Conservation (phyloP, 2,797 vertebrate species). For the Mionectes olivaceus region DNA sequence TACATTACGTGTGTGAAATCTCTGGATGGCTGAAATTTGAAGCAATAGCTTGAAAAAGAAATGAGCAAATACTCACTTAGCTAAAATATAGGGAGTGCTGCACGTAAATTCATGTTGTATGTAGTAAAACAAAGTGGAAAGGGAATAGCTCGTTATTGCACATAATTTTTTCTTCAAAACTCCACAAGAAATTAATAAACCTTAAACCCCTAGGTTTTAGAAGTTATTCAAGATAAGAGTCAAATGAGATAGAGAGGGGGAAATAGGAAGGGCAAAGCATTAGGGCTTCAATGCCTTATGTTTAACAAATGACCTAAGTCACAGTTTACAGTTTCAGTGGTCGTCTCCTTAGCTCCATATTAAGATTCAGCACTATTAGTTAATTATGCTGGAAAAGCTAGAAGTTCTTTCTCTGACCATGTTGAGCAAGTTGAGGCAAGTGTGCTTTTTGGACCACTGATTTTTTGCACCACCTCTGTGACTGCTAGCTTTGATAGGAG, state of each 20-base stretch:
- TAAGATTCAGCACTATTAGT: neutral
- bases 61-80: conserved; percentile 27
- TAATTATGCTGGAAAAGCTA: neutral
- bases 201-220: conserved; percentile 41
- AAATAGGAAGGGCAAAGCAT: neutral
- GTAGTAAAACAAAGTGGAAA: conserved; percentile 67
- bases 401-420: neutral
- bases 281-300: neutral
- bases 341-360: neutral
- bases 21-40: conserved; percentile 6
- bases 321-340: neutral
- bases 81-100: neutral
- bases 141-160: conserved; percentile 44
- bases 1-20: conserved; percentile 33
- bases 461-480: neutral
- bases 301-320: neutral
- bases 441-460: neutral
- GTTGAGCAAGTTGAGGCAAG: neutral
- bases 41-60: conserved; percentile 59
- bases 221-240: conserved; percentile 15
- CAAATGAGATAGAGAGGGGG: neutral
- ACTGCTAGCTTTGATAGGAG: neutral
- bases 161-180: conserved; percentile 63
- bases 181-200: conserved; percentile 65
- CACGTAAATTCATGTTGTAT: conserved; percentile 50